Conservation (phyloP, 2,888 invertebrate genomes). For the Endotricha flammealis region DNA sequence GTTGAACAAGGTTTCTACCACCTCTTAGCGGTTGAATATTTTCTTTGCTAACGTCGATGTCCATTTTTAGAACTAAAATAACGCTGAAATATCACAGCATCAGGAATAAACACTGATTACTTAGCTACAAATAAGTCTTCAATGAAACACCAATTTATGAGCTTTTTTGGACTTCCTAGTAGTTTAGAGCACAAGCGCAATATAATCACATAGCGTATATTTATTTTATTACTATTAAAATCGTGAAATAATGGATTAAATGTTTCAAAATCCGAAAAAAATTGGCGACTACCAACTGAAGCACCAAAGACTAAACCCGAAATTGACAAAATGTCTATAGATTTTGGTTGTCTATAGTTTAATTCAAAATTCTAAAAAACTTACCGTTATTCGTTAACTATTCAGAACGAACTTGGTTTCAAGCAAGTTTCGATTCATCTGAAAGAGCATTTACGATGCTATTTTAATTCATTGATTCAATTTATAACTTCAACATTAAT, state of each 20-base stretch:
- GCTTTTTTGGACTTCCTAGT: slow-evolving; percentile 22
- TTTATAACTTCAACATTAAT: too few species aligned
- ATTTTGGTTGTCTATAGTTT: slow-evolving; percentile 48
- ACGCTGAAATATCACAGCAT: slow-evolving; percentile 59
- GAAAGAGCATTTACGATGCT: too few species aligned
- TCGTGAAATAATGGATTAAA: slow-evolving; percentile 33
- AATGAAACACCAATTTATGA: slow-evolving; percentile 34
- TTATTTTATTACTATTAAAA: slow-evolving; percentile 22
- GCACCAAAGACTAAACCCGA: slow-evolving; percentile 61
- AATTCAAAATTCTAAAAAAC: slow-evolving; percentile 46
- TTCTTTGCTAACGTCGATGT: slow-evolving; percentile 91
- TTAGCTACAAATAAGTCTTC: slow-evolving; percentile 54
- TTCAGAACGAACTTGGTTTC: neutral
- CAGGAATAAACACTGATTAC: slow-evolving; percentile 62
- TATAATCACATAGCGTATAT: slow-evolving; percentile 19
- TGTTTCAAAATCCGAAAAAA: slow-evolving; percentile 57
- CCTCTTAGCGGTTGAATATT: slow-evolving; percentile 95
- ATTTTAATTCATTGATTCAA: too few species aligned
- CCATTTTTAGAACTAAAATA: slow-evolving; percentile 77
- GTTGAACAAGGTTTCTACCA: slow-evolving; percentile 88
- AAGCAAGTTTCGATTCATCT: neutral
- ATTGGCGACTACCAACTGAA: slow-evolving; percentile 67
- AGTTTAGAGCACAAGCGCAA: slow-evolving; percentile 24
- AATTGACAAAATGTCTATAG: slow-evolving; percentile 60
- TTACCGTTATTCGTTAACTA: slow-evolving; percentile 9